A percentile compares a stretch with the other conserved stretches of the same genome.
phyloP scores from a whole-genome alignment of 2,888 invertebrate genomes.

The Sinohyriopsis cumingii region DNA sequence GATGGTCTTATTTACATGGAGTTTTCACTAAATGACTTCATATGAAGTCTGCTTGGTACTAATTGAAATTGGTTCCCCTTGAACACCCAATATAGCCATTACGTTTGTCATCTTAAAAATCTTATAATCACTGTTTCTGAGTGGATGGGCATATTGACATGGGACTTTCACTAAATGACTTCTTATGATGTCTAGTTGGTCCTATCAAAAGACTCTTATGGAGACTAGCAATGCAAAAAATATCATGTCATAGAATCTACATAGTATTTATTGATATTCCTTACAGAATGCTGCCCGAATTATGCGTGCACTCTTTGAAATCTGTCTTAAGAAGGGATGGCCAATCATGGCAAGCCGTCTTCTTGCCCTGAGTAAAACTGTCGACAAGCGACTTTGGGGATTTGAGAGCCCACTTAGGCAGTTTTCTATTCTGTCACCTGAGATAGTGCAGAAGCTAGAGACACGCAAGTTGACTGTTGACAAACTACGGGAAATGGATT shows the following conservation, averaged over 20 bases:
- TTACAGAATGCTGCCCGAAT: constrained; percentile 92
- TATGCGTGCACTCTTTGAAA: constrained; percentile 93
- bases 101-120: no score
- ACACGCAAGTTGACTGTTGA: constrained; percentile 82
- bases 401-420: constrained; percentile 89
- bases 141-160: no score
- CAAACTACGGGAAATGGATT: constrained; percentile 87
- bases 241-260: not conserved
- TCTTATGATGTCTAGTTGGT: no score
- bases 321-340: constrained; percentile 90
- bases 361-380: constrained; percentile 90
- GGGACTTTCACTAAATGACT: no score
- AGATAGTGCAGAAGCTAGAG: constrained; percentile 87
- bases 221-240: not conserved
- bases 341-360: constrained; percentile 90
- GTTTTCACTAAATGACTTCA: no score
- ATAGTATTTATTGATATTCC: not conserved
- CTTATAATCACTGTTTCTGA: no score
- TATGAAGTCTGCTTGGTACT: no score
- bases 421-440: constrained; percentile 78
- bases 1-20: no score
- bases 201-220: no score
- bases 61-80: no score
- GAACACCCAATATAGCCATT: no score
- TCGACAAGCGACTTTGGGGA: constrained; percentile 93